Evolutionary conservation across 2,888 invertebrate species (phyloP).

Genomic region (Drosophila barbarae): DNA sequence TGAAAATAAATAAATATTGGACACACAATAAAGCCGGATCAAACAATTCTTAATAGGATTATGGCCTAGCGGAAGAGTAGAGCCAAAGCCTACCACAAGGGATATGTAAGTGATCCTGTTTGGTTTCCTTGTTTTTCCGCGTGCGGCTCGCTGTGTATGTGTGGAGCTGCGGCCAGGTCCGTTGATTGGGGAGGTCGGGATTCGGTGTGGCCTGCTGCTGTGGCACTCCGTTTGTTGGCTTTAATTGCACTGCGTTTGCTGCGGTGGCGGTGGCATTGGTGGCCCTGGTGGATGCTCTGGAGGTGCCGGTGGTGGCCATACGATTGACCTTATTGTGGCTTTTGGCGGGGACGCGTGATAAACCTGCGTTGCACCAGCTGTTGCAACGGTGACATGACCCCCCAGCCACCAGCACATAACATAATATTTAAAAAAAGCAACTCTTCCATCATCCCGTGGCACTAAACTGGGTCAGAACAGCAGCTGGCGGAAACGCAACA

Average conservation of each 20-base stretch:
- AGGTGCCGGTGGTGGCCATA: conserved; percentile 31
- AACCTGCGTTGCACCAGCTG: conserved; percentile 37
- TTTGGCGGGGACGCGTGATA: conserved; percentile 43
- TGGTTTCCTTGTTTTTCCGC: neutral
- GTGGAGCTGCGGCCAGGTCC: conserved; percentile 23
- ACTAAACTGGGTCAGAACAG: conserved; percentile 61
- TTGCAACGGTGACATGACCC: conserved; percentile 23
- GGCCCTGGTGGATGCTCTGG: conserved; percentile 25
- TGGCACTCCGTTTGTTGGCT: conserved; percentile 57
- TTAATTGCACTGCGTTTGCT: conserved; percentile 58
- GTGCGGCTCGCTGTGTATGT: conserved; percentile 1
- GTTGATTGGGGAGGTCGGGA: conserved; percentile 60
- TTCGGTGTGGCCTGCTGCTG: conserved; percentile 39
- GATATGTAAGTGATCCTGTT: neutral
- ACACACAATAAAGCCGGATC: neutral
- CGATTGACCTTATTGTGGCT: conserved; percentile 67
- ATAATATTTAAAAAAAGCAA: conserved; percentile 11
- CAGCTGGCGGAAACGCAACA: conserved; percentile 31
- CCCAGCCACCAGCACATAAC: conserved; percentile 19
- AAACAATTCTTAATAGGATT: conserved; percentile 2
- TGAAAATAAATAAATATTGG: neutral
- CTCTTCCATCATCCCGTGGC: neutral
- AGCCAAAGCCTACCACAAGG: neutral
- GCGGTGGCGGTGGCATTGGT: conserved; percentile 35
- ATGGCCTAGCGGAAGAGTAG: neutral